Evolutionary conservation across 2,113 vertebrate species (phyloP).

Genomic region (Chionis minor): DNA sequence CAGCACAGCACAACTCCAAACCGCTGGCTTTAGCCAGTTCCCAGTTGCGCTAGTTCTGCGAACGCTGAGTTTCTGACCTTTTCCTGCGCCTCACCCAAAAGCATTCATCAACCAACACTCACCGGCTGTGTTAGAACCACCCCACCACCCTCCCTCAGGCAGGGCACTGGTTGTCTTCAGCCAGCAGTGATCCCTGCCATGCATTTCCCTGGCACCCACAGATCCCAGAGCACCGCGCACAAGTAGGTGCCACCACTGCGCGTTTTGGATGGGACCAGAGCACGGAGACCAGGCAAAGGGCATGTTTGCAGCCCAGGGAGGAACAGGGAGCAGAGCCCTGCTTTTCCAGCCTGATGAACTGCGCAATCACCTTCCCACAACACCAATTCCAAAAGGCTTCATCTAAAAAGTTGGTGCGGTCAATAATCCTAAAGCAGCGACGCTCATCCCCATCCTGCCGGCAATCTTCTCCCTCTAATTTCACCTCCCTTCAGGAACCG

Average conservation of each 20-base stretch:
- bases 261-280: too few species aligned
- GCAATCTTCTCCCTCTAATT: background rate
- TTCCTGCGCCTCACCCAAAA: background rate
- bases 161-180: background rate
- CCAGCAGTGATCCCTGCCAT: rapidly evolving
- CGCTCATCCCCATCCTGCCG: background rate
- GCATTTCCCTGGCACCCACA: too few species aligned
- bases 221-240: too few species aligned
- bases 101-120: background rate
- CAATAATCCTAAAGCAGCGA: too few species aligned
- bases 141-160: rapidly evolving
- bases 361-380: too few species aligned
- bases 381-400: too few species aligned
- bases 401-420: too few species aligned
- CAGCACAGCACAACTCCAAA: background rate
- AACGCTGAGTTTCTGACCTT: rapidly evolving
- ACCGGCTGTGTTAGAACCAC: rapidly evolving
- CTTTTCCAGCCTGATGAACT: too few species aligned
- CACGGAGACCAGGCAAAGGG: too few species aligned
- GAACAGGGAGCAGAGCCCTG: too few species aligned
- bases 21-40: background rate
- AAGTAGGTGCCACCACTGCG: too few species aligned
- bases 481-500: background rate
- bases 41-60: background rate
- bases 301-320: too few species aligned